Percentiles rank a stretch among this genome's conserved stretches.
Evolutionary conservation across 2,797 vertebrate species (phyloP).

Genomic region (Thaleichthys pacificus): DNA sequence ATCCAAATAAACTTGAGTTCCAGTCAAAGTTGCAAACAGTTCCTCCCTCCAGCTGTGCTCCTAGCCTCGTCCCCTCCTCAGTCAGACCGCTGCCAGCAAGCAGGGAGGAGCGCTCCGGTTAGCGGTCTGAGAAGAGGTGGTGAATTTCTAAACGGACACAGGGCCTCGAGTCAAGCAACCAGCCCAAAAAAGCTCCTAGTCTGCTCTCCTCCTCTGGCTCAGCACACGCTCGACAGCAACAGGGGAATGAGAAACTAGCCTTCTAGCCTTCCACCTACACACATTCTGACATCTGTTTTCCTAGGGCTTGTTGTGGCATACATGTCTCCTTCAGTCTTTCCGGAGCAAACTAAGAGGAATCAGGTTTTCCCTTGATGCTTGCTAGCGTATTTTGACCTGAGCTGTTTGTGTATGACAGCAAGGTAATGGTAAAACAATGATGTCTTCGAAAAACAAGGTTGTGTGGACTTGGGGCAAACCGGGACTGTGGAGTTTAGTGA

Average conservation of each 20-base stretch:
- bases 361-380: too few relatives aligned
- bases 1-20: background rate
- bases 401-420: background rate
- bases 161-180: slow-evolving; percentile 4
- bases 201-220: background rate
- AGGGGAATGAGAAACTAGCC: background rate
- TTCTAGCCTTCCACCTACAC: background rate
- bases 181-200: background rate
- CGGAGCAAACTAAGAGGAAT: background rate
- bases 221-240: background rate
- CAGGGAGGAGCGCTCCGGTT: background rate
- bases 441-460: too few relatives aligned
- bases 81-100: background rate
- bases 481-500: too few relatives aligned
- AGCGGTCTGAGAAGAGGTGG: background rate
- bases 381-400: background rate
- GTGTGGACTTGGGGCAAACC: too few relatives aligned
- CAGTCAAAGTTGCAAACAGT: too few relatives aligned
- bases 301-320: background rate
- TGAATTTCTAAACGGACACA: background rate
- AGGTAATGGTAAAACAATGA: too few relatives aligned
- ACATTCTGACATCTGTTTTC: background rate
- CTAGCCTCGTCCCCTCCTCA: too few relatives aligned
- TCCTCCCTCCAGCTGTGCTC: too few relatives aligned
- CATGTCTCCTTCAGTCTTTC: background rate